Evolutionary conservation across 2,797 vertebrate genomes (phyloP).

Genomic region (Cirrhinus mrigala): DNA sequence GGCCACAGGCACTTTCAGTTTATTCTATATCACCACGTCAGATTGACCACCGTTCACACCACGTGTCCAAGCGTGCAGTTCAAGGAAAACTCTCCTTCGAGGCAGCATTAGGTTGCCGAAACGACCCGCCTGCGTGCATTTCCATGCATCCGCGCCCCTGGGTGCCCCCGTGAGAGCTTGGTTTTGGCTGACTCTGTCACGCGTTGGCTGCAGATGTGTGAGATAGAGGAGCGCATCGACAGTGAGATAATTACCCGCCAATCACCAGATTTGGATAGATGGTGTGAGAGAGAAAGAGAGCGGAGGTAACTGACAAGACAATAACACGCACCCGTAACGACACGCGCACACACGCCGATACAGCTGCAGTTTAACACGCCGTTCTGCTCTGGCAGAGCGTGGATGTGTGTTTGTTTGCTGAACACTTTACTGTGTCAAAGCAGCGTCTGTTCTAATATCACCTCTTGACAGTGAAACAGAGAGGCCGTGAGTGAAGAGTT

Average conservation of each 20-base stretch:
- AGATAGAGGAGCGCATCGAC: slow-evolving; percentile 37
- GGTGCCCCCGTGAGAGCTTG: neutral
- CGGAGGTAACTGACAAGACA: slow-evolving; percentile 41
- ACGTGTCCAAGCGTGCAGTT: neutral
- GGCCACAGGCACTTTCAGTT: slow-evolving; percentile 28
- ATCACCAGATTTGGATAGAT: slow-evolving; percentile 35
- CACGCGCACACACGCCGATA: neutral
- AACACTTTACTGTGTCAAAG: slow-evolving; percentile 33
- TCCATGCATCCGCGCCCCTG: neutral
- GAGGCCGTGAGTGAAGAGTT: slow-evolving; percentile 27
- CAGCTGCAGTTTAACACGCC: slow-evolving; percentile 14
- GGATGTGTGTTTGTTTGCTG: slow-evolving; percentile 22
- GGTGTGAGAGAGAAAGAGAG: slow-evolving; percentile 13
- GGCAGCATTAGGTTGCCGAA: slow-evolving; percentile 31
- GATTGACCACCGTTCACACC: slow-evolving; percentile 2
- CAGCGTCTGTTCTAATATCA: slow-evolving; percentile 37
- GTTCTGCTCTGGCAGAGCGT: slow-evolving; percentile 21
- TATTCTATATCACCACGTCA: neutral
- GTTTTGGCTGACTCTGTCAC: slow-evolving; percentile 45
- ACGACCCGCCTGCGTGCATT: slow-evolving; percentile 7
- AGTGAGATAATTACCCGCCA: slow-evolving; percentile 60
- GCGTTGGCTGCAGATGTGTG: slow-evolving; percentile 38
- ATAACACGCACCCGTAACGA: slow-evolving; percentile 21
- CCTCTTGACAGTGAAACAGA: slow-evolving; percentile 17
- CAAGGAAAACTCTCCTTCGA: neutral